phyloP scores from a whole-genome alignment of 2,113 vertebrate genomes.

The Peucedramus taeniatus region DNA sequence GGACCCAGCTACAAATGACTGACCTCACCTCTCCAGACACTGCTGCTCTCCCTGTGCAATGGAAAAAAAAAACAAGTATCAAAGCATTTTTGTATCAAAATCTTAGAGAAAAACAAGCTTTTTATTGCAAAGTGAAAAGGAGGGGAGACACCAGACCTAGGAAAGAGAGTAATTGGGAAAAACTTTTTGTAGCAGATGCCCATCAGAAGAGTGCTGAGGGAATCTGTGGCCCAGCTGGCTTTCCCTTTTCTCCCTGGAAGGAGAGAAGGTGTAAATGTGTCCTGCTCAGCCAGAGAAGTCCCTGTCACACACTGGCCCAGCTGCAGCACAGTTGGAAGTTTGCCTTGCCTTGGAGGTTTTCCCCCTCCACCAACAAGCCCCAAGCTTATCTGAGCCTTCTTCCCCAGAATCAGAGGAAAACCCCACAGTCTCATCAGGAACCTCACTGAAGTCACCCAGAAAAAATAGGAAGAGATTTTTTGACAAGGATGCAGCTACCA shows the following conservation, averaged over 20 bases:
- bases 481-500: neutral
- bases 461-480: neutral
- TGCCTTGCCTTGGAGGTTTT: neutral
- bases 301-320: neutral
- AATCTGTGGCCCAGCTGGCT: neutral
- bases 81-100: neutral
- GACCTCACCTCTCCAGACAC: neutral
- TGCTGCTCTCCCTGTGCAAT: neutral
- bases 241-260: neutral
- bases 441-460: neutral
- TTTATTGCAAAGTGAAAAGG: neutral
- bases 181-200: neutral
- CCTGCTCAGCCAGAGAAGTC: neutral
- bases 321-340: neutral
- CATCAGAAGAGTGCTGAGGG: neutral
- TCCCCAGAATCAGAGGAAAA: neutral
- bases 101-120: neutral
- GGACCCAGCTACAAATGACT: neutral
- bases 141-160: neutral
- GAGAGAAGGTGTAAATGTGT: neutral
- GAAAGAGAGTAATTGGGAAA: neutral
- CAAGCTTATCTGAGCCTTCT: neutral
- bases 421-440: neutral
- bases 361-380: neutral
- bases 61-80: neutral